Conservation (phyloP, 1,140 invertebrate species). For the Scaptomyza graminum region DNA sequence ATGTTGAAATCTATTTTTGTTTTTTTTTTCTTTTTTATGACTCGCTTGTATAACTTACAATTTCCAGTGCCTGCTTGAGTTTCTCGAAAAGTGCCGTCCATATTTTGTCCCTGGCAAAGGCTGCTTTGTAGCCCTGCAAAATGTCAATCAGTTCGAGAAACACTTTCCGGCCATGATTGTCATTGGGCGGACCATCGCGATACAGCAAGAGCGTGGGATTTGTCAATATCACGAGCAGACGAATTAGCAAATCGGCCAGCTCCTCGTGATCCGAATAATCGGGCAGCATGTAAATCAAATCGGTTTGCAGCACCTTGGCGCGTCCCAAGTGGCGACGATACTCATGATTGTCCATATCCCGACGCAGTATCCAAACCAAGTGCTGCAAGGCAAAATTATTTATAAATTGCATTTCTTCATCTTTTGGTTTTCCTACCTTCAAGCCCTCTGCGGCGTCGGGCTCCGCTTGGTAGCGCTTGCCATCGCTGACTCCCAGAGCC, state of each 20-base stretch:
- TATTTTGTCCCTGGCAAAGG: constrained; percentile 85
- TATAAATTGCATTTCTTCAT: no score
- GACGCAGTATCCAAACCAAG: constrained; percentile 94
- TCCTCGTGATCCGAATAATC: constrained; percentile 90
- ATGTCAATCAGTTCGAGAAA: constrained; percentile 92
- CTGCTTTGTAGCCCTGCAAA: constrained; percentile 92
- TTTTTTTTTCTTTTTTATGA: not conserved
- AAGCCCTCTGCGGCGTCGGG: constrained; percentile 86
- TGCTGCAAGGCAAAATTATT: constrained; percentile 83
- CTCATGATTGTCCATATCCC: constrained; percentile 93
- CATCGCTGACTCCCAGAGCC: constrained; percentile 88
- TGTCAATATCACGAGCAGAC: constrained; percentile 96
- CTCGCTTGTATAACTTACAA: constrained; percentile 87
- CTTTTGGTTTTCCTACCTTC: constrained; percentile 82
- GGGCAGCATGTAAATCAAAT: constrained; percentile 94
- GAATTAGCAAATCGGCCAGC: constrained; percentile 90
- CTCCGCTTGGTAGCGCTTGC: constrained; percentile 87
- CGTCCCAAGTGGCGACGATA: constrained; percentile 94
- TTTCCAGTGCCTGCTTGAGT: constrained; percentile 91
- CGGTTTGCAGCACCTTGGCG: constrained; percentile 93
- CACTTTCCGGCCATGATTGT: constrained; percentile 90
- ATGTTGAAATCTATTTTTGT: no score
- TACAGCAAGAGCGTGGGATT: constrained; percentile 94
- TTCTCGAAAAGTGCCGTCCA: constrained; percentile 89
- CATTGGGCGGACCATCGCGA: constrained; percentile 92